Evolutionary conservation across 2,113 vertebrate species (phyloP).

Genomic region (Mixornis gularis): DNA sequence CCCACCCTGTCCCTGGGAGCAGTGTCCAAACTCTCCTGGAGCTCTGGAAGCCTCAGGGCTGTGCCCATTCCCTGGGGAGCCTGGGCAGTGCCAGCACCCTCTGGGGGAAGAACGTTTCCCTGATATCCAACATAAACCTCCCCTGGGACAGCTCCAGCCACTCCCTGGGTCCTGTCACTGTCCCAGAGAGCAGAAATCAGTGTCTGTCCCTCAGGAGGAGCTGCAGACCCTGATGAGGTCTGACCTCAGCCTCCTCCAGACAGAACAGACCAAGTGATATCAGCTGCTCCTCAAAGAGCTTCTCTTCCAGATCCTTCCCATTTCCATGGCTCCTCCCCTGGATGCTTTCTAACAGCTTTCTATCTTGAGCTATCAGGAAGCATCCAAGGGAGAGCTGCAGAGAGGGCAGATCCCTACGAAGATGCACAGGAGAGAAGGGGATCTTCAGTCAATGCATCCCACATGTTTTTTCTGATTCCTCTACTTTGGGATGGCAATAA

Average conservation of each 20-base stretch:
- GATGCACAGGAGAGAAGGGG: neutral
- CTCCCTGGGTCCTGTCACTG: neutral
- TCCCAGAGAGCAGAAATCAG: accelerated
- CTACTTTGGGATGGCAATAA: neutral
- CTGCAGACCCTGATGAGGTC: neutral
- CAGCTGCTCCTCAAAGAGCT: neutral
- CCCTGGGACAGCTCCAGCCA: accelerated
- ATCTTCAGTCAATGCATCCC: neutral
- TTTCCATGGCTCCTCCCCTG: too few relatives aligned
- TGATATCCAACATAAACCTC: accelerated
- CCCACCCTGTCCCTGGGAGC: accelerated
- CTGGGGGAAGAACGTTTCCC: neutral
- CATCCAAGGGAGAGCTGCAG: neutral
- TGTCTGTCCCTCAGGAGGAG: neutral
- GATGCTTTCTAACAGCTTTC: neutral
- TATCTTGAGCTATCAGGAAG: neutral
- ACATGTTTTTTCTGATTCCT: neutral
- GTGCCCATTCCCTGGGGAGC: neutral
- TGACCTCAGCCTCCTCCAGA: neutral
- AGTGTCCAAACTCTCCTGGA: accelerated
- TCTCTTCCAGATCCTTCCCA: neutral
- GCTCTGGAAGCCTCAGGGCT: accelerated
- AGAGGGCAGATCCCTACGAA: neutral
- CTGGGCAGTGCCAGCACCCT: neutral
- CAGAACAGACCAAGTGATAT: neutral